Percentiles rank a stretch among this genome's conserved stretches.
Evolutionary conservation across 92 coral and sea anemone species (phyloP).

Genomic region (Isaurus tuberculatus): DNA sequence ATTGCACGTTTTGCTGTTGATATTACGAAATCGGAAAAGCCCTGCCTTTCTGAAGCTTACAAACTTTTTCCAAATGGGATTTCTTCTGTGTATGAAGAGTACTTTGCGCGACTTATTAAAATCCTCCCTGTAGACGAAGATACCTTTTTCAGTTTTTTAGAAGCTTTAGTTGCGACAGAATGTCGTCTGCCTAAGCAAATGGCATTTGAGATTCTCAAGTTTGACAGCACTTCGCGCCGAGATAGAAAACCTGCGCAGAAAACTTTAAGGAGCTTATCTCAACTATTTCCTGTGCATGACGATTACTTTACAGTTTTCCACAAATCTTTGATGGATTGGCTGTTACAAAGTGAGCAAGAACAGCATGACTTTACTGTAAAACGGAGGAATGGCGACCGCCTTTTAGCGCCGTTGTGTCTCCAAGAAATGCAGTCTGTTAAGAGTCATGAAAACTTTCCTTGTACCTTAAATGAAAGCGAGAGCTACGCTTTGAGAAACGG

Average conservation of each 20-base stretch:
- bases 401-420: constrained; percentile 15
- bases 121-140: constrained; percentile 15
- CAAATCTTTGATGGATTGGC: constrained; percentile 54
- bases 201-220: constrained; percentile 38
- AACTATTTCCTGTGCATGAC: constrained; percentile 48
- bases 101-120: constrained; percentile 33
- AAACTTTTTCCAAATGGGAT: constrained; percentile 46
- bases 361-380: constrained; percentile 28
- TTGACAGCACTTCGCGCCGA: constrained; percentile 32
- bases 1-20: constrained; percentile 35
- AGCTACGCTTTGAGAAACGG: constrained; percentile 33
- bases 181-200: constrained; percentile 40
- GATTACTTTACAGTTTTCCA: constrained; percentile 52
- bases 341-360: constrained; percentile 21
- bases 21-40: not conserved
- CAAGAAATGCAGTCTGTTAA: constrained; percentile 6
- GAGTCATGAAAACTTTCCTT: constrained; percentile 11
- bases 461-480: constrained; percentile 18
- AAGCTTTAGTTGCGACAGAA: constrained; percentile 36
- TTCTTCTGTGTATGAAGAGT: constrained; percentile 44
- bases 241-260: constrained; percentile 20
- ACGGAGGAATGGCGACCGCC: constrained; percentile 17
- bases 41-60: constrained; percentile 14
- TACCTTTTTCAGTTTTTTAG: constrained; percentile 39
- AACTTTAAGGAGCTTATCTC: constrained; percentile 24